Conservation (phyloP, 2,888 invertebrate species). For the Trachelus tabidus region DNA sequence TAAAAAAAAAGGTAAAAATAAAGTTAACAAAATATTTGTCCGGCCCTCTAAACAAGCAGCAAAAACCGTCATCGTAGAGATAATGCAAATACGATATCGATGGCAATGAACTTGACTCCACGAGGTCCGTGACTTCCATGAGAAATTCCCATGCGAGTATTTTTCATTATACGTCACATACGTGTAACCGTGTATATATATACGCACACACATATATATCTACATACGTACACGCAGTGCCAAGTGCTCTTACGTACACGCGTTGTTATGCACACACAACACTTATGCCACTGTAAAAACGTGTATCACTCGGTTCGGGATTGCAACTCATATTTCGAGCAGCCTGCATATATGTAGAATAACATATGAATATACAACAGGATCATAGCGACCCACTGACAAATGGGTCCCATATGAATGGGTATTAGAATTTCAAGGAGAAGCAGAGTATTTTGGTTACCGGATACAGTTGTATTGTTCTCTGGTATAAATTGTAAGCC, state of each 20-base stretch:
- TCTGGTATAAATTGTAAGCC: not conserved
- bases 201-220: too few relatives aligned
- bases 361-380: not conserved
- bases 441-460: not conserved
- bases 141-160: conserved; percentile 53
- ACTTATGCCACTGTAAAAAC: not conserved
- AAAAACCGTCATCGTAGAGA: not conserved
- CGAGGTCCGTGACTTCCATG: conserved; percentile 46
- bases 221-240: too few relatives aligned
- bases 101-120: conserved; percentile 50
- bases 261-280: not conserved
- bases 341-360: not conserved
- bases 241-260: not conserved
- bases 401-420: not conserved
- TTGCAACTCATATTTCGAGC: not conserved
- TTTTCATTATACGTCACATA: conserved; percentile 31
- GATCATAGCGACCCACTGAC: not conserved
- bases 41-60: not conserved
- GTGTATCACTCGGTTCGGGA: not conserved
- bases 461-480: not conserved
- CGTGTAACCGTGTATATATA: not conserved
- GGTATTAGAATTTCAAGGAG: not conserved
- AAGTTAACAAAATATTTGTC: not conserved
- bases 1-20: not conserved
- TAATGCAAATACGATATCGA: conserved; percentile 12